phyloP scores from a whole-genome alignment of 1,140 invertebrate species.

The Sipha flava region DNA sequence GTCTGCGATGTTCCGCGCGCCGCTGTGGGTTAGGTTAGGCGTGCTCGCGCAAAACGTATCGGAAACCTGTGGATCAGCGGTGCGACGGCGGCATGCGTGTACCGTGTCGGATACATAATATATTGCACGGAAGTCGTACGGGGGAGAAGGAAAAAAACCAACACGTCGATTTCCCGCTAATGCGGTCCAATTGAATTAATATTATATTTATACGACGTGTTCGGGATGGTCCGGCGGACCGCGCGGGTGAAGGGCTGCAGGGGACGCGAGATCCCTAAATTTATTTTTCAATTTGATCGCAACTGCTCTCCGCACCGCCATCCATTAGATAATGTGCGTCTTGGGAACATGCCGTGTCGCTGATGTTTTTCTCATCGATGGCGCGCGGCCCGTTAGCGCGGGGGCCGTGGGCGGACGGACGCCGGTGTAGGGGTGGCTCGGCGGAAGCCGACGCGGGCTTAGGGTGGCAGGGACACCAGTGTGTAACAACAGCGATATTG shows the following conservation, averaged over 20 bases:
- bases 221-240: background rate
- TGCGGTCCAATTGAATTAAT: background rate
- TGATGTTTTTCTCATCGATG: background rate
- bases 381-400: background rate
- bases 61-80: too few species aligned
- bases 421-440: background rate
- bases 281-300: constrained; percentile 18
- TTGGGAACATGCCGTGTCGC: background rate
- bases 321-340: constrained; percentile 14
- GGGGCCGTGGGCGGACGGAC: background rate
- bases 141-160: background rate
- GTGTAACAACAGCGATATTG: background rate
- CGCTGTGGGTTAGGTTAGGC: too few species aligned
- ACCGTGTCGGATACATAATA: too few species aligned
- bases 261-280: background rate
- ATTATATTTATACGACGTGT: background rate
- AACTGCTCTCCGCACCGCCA: background rate
- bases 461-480: background rate
- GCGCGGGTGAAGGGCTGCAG: too few species aligned
- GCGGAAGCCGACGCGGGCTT: background rate
- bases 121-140: too few species aligned
- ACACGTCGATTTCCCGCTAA: background rate
- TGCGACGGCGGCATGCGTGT: too few species aligned
- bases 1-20: too few species aligned
- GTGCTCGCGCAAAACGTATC: too few species aligned